Percentiles rank a stretch among this genome's conserved stretches.
phyloP scores from a whole-genome alignment of 1,140 invertebrate genomes.

The Lithobius niger region DNA sequence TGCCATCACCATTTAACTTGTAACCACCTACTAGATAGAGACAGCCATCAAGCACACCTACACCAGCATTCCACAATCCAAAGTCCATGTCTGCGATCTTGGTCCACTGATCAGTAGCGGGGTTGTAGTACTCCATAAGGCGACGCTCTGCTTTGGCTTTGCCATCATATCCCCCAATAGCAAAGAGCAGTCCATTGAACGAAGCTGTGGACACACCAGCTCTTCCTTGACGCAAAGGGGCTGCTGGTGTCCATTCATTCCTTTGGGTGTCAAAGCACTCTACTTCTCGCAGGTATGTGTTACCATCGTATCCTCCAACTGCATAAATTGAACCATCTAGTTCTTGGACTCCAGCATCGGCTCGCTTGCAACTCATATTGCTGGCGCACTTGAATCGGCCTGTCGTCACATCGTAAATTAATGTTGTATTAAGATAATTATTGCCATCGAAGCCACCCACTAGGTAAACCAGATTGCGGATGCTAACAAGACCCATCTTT shows the following conservation, averaged over 20 bases:
- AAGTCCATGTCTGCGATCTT: conserved; percentile 8
- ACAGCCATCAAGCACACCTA: conserved; percentile 4
- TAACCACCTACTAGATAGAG: conserved; percentile 4
- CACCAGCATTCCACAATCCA: conserved; percentile 6
- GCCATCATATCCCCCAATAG: conserved; percentile 8
- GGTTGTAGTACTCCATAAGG: conserved; percentile 7
- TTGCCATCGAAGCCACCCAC: conserved; percentile 4
- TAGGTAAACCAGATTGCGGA: conserved; percentile 2
- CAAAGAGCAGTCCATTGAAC: neutral
- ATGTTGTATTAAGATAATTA: conserved; percentile 2
- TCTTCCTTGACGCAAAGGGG: conserved; percentile 1
- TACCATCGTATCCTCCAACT: conserved; percentile 2
- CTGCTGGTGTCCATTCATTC: neutral
- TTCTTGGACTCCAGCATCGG: neutral
- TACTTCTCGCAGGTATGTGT: neutral
- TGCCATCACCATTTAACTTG: neutral
- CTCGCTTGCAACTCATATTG: neutral
- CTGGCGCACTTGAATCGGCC: neutral
- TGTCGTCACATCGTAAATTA: neutral
- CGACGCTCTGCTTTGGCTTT: neutral
- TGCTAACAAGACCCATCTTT: conserved; percentile 3
- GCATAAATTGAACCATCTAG: conserved; percentile 3
- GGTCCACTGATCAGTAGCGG: conserved; percentile 3
- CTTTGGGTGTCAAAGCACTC: conserved; percentile 2
- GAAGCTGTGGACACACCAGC: conserved; percentile 1